Conservation (phyloP, 1,140 invertebrate genomes). For the Thaumatotibia leucotreta region DNA sequence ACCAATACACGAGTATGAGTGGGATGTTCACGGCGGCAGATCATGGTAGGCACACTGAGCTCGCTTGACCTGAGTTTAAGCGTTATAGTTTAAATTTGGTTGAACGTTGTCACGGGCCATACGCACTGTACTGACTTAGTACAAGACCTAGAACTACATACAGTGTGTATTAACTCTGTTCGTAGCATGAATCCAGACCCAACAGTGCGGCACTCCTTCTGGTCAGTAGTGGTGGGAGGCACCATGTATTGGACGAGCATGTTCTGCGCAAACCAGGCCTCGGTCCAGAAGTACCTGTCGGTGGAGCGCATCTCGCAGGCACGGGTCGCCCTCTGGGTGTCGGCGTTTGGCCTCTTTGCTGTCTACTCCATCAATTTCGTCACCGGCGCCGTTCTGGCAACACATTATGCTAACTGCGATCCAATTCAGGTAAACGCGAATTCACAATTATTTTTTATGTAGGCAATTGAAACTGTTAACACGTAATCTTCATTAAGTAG, state of each 20-base stretch:
- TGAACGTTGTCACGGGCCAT: no score
- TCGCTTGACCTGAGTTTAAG: no score
- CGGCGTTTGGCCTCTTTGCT: constrained; percentile 63
- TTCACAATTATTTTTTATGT: neutral
- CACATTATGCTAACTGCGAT: constrained; percentile 89
- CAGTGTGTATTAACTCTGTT: no score
- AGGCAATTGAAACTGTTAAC: neutral
- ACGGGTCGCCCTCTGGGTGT: constrained; percentile 70
- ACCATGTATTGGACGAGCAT: constrained; percentile 96
- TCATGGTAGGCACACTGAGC: no score
- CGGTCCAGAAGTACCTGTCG: constrained; percentile 94
- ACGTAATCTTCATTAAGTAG: neutral
- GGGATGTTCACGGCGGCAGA: no score
- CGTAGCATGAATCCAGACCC: constrained; percentile 87
- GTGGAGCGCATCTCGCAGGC: constrained; percentile 77
- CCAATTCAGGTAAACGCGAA: constrained; percentile 77
- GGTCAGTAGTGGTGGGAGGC: constrained; percentile 92
- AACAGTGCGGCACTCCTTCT: constrained; percentile 91
- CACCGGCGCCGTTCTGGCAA: constrained; percentile 90
- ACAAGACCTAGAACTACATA: no score
- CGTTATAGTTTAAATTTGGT: no score
- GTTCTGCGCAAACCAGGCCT: constrained; percentile 95
- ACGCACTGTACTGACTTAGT: no score
- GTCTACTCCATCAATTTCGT: constrained; percentile 86
- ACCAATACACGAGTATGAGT: no score